Percentiles rank a stretch among this genome's conserved stretches.
These are phyloP conservation scores for Cettia cetti DNA, from an alignment of 2,113 vertebrate species.

Conservation along the genomic window DNA sequence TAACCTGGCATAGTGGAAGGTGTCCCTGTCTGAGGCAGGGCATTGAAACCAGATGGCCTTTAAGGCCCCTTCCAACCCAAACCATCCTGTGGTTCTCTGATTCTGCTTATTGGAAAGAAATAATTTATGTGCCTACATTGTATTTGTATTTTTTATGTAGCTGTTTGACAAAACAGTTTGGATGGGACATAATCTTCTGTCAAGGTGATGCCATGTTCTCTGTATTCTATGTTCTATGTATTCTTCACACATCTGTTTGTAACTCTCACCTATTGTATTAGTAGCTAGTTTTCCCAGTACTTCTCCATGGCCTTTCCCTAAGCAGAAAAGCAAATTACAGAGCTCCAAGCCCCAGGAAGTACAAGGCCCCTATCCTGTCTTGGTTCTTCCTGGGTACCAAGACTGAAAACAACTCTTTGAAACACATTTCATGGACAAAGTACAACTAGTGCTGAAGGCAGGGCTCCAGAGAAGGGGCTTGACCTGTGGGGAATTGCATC, in stretches of 20 bases:
- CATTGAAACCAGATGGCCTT: not conserved
- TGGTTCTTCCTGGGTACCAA: not conserved
- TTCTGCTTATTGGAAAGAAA: not conserved
- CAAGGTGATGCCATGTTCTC: not conserved
- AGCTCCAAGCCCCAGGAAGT: not conserved
- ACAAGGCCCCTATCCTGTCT: not conserved
- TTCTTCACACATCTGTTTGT: not conserved
- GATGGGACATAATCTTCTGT: not conserved
- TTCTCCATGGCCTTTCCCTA: not conserved
- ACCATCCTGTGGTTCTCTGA: not conserved
- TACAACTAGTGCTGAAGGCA: not conserved
- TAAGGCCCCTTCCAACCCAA: not conserved
- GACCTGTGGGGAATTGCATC: not conserved
- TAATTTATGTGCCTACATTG: accelerated
- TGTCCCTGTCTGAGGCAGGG: not conserved
- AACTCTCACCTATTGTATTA: not conserved
- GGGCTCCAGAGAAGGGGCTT: not conserved
- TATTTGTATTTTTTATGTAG: not conserved
- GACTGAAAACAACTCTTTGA: not conserved
- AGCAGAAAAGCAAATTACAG: not conserved
- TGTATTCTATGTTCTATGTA: not conserved
- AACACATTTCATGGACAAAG: not conserved
- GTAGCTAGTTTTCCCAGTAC: not conserved
- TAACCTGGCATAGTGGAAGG: not conserved
- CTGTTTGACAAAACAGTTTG: not conserved